Percentiles rank a stretch among this genome's conserved stretches.
phyloP scores from a whole-genome alignment of 2,113 vertebrate genomes.

The Phocoena phocoena region DNA sequence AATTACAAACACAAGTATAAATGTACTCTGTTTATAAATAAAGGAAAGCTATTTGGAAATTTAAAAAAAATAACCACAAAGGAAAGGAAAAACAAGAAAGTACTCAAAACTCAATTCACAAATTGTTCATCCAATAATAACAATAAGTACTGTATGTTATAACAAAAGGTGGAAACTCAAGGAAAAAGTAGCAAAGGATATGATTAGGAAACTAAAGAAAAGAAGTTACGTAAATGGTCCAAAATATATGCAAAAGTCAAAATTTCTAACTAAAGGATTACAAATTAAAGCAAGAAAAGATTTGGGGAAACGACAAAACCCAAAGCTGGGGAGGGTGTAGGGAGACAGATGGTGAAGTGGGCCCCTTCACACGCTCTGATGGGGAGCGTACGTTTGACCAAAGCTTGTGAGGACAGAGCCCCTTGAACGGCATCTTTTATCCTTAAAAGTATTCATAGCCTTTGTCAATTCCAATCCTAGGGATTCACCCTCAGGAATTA shows the following conservation, averaged over 20 bases:
- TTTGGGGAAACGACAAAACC: background rate
- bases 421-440: background rate
- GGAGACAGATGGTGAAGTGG: background rate
- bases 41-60: background rate
- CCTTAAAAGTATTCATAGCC: background rate
- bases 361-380: fast-evolving
- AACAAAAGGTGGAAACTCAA: background rate
- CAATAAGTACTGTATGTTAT: background rate
- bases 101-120: background rate
- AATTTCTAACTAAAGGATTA: background rate
- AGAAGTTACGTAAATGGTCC: background rate
- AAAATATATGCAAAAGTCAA: background rate
- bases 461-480: background rate
- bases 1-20: background rate
- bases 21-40: background rate
- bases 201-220: background rate
- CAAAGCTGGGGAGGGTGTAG: background rate
- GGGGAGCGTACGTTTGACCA: background rate
- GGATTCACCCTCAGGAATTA: background rate
- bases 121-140: background rate
- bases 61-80: background rate
- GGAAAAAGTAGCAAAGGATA: background rate
- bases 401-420: background rate
- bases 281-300: background rate
- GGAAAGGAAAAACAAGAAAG: background rate